Conservation (phyloP, 2,888 invertebrate genomes). For the Torymus tubicola region DNA sequence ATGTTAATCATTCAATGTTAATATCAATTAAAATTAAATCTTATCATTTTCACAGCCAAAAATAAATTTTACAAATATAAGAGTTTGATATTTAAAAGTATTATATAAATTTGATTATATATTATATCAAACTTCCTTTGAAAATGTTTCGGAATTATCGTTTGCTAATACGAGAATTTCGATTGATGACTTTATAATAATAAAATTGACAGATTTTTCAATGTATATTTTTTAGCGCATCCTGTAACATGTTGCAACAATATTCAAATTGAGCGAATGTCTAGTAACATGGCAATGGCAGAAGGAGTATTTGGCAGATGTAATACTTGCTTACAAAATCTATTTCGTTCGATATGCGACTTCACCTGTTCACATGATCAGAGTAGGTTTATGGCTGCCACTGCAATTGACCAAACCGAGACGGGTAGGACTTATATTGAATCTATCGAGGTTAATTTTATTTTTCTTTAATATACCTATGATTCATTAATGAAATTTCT, state of each 20-base stretch:
- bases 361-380: conserved; percentile 89
- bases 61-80: too few relatives aligned
- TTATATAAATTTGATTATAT: too few relatives aligned
- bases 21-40: too few relatives aligned
- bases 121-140: too few relatives aligned
- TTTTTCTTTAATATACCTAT: neutral
- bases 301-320: conserved; percentile 87
- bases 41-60: too few relatives aligned
- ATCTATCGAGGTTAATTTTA: conserved; percentile 47
- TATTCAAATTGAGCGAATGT: conserved; percentile 78
- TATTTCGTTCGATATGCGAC: conserved; percentile 86
- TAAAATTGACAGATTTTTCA: too few relatives aligned
- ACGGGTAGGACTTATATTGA: conserved; percentile 57
- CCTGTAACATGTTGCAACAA: conserved; percentile 81
- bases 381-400: conserved; percentile 78
- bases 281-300: conserved; percentile 80
- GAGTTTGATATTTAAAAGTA: too few relatives aligned
- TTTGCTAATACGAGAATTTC: too few relatives aligned
- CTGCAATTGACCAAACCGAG: conserved; percentile 36
- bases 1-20: too few relatives aligned
- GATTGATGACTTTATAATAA: too few relatives aligned
- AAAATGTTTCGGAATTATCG: too few relatives aligned
- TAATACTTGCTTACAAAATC: conserved; percentile 88
- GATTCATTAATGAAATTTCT: neutral
- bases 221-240: conserved; percentile 65